phyloP scores from a whole-genome alignment of 1,140 invertebrate genomes.

The Zaprionus ghesquierei region DNA sequence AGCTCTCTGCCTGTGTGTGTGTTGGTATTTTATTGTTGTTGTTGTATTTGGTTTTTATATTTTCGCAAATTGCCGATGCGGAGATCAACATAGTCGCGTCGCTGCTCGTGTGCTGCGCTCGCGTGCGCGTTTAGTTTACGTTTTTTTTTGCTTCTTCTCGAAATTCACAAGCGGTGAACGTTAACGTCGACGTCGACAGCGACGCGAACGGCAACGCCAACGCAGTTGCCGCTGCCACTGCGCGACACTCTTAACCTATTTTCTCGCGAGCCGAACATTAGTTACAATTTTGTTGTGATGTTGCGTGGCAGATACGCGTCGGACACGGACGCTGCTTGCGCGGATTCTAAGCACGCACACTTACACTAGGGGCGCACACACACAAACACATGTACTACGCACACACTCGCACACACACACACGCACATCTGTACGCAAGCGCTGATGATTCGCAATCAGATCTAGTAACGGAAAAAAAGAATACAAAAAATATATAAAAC shows the following conservation, averaged over 20 bases:
- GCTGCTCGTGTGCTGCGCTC: conserved; percentile 48
- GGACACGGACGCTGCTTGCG: conserved; percentile 77
- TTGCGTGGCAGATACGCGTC: conserved; percentile 80
- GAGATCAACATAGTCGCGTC: conserved; percentile 64
- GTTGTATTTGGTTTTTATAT: conserved; percentile 48
- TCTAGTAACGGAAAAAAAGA: conserved; percentile 28
- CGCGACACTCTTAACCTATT: conserved; percentile 80
- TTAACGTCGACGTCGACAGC: conserved; percentile 6
- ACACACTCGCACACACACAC: conserved; percentile 6
- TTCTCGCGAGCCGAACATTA: conserved; percentile 76
- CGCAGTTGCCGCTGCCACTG: conserved; percentile 48
- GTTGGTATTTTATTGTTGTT: conserved; percentile 16
- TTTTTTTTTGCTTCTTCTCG: background rate
- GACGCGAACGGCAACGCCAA: conserved; percentile 34
- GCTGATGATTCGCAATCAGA: conserved; percentile 32
- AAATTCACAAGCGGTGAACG: conserved; percentile 5
- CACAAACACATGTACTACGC: conserved; percentile 15
- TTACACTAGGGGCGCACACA: conserved; percentile 39
- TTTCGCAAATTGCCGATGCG: conserved; percentile 69
- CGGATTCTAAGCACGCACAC: conserved; percentile 70
- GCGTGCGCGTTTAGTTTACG: conserved; percentile 59
- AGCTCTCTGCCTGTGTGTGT: conserved; percentile 55
- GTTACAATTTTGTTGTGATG: conserved; percentile 82
- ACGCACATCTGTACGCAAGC: conserved; percentile 22
- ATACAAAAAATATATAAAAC: conserved; percentile 4